Evolutionary conservation across 2,113 vertebrate species (phyloP), one percentile per base, ranked within the genome.

Genomic region (Lycaon pictus): DNA sequence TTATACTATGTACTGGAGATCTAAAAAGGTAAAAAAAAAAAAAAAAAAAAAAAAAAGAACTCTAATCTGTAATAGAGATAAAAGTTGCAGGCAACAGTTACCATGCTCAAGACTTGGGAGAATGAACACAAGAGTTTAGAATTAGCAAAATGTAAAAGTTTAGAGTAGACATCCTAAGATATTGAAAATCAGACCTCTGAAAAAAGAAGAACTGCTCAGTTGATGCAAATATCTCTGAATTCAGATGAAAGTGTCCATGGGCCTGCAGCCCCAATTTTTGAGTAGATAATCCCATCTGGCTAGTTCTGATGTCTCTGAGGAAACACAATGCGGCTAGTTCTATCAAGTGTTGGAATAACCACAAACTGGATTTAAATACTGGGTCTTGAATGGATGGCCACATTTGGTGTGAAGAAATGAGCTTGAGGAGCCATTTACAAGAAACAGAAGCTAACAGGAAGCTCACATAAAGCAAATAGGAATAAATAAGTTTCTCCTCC

Each of bases 331-430:
- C 83, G 7, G 29, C 23, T 43, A 71, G 29, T 81, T 93, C 27
- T 92, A 55, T 90, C 16, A 77, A 93, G 10, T 32, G 53, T 74
- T 90, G 20, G 71, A 43, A 90, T 90, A 88, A 77, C 22, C 88
- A 4, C 55, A 91, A 63, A 83, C 10, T 51, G 48, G 27, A 55
- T 80, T 92, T 29, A 89, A 53, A 35, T 74, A 32, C 11, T 27
- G 5, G 62, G 79, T 67, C 1, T 69, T 58, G 53, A 93, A 37
- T 90, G 85, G 65, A 71, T 43, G 69, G 27, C 3, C 7, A 87
- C 13, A 63, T 32, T 72, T 79, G 29, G 12, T 88, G 32, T 80
- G 32, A 88, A 60, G 35, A 86, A 76, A 19, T 80, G 48, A 92
- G 37, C 3, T 56, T 60, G 77, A 9, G 25, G 17, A 53, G 27